These are phyloP conservation scores for Heliocidaris erythrogramma DNA, from an alignment of 35 echinoderm and acorn worm species.

Conservation along the genomic window DNA sequence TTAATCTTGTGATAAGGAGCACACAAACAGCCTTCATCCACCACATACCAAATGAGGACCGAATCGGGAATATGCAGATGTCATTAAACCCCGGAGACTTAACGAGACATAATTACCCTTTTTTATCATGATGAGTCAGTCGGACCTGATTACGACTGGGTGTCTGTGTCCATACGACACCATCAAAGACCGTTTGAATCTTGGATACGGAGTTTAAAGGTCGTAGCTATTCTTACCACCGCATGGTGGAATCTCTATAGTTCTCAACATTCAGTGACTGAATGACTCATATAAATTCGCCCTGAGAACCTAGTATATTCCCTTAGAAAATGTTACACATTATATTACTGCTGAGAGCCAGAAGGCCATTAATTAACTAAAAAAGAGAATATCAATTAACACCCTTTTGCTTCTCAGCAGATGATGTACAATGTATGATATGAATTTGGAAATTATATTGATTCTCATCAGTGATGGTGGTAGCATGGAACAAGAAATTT, in stretches of 20 bases:
- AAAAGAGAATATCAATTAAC: too few relatives aligned
- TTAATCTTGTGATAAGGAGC: background rate
- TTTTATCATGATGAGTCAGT: slow-evolving; percentile 16
- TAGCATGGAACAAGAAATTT: too few relatives aligned
- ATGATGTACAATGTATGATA: too few relatives aligned
- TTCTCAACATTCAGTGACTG: background rate
- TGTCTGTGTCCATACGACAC: background rate
- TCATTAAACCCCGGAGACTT: background rate
- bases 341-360: too few relatives aligned
- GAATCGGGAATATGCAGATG: slow-evolving; percentile 11
- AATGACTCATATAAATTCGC: background rate
- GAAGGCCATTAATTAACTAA: too few relatives aligned
- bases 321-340: background rate
- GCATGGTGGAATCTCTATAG: background rate
- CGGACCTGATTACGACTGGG: background rate
- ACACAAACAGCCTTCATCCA: background rate
- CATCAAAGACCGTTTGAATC: background rate
- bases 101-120: slow-evolving; percentile 29
- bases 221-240: background rate
- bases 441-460: too few relatives aligned
- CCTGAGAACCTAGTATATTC: background rate
- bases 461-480: too few relatives aligned
- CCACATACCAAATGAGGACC: background rate
- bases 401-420: too few relatives aligned
- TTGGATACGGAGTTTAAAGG: background rate